A percentile compares a stretch with the other conserved stretches of the same genome.
phyloP scores from a whole-genome alignment of 2,888 invertebrate species.

The Onchidella celtica region DNA sequence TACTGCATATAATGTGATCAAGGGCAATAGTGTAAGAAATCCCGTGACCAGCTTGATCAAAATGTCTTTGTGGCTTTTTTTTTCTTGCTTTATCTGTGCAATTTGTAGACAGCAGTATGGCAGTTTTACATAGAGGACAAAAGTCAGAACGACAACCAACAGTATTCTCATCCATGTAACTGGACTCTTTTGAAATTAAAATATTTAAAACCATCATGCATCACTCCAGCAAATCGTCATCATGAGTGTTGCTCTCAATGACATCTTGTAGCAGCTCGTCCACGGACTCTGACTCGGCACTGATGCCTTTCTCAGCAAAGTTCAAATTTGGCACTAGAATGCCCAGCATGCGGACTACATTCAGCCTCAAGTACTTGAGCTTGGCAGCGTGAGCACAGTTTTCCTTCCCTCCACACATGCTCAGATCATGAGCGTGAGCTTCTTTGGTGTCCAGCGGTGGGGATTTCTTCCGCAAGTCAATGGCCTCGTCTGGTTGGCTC shows the following conservation, averaged over 20 bases:
- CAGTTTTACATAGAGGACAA: background rate
- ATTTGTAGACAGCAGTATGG: conserved; percentile 12
- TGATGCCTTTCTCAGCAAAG: conserved; percentile 78
- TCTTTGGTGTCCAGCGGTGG: conserved; percentile 48
- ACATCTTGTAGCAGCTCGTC: conserved; percentile 79
- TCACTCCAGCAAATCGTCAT: conserved; percentile 62
- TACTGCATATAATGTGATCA: no score
- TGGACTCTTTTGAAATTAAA: background rate
- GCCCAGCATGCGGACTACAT: conserved; percentile 78
- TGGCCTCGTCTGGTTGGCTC: conserved; percentile 61
- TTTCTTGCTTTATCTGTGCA: background rate
- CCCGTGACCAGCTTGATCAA: no score
- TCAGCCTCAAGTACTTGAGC: conserved; percentile 74
- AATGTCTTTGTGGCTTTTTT: no score
- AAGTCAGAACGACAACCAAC: no score
- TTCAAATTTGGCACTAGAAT: conserved; percentile 78
- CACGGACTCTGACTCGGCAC: conserved; percentile 77
- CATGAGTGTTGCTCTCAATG: conserved; percentile 77
- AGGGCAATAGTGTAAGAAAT: no score
- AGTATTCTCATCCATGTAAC: background rate
- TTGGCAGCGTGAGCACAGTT: conserved; percentile 74
- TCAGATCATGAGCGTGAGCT: conserved; percentile 56
- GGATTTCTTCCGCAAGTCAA: conserved; percentile 71
- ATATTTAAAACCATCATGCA: background rate
- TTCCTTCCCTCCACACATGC: conserved; percentile 58